These are phyloP conservation scores for Mustelus asterias DNA, from an alignment of 2,113 vertebrate genomes.

Conservation along the genomic window DNA sequence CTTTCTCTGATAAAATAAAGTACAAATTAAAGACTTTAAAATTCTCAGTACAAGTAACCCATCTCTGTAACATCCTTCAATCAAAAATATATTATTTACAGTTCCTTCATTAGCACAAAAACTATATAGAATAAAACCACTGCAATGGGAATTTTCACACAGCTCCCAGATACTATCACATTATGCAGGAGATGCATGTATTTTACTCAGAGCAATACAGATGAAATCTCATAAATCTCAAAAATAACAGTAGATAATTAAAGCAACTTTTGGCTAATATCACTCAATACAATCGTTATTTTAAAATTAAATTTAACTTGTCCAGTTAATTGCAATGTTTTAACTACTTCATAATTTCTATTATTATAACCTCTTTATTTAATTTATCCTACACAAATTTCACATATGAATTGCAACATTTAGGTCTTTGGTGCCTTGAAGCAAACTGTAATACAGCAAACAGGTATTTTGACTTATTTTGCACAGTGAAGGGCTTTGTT, in stretches of 20 bases:
- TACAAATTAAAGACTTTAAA: slow-evolving; percentile 29
- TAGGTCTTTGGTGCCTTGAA: neutral
- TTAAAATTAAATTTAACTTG: neutral
- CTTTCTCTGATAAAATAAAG: slow-evolving; percentile 78
- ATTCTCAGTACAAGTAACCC: neutral
- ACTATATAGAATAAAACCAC: neutral
- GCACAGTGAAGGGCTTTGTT: neutral
- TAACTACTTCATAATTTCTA: neutral
- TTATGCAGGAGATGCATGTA: neutral
- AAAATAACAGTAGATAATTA: neutral
- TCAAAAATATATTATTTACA: neutral
- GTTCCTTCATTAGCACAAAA: neutral
- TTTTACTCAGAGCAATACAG: neutral
- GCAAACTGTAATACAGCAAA: neutral
- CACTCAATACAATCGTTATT: neutral
- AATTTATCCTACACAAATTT: neutral
- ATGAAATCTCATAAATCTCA: neutral
- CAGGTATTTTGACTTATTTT: slow-evolving; percentile 22
- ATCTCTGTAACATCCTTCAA: neutral
- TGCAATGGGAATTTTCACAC: neutral
- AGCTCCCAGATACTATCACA: neutral
- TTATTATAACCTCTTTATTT: neutral
- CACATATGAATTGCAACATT: neutral
- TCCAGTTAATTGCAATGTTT: neutral
- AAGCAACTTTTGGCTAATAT: neutral